phyloP scores from a whole-genome alignment of 2,888 invertebrate genomes.

The Selenia dentaria region DNA sequence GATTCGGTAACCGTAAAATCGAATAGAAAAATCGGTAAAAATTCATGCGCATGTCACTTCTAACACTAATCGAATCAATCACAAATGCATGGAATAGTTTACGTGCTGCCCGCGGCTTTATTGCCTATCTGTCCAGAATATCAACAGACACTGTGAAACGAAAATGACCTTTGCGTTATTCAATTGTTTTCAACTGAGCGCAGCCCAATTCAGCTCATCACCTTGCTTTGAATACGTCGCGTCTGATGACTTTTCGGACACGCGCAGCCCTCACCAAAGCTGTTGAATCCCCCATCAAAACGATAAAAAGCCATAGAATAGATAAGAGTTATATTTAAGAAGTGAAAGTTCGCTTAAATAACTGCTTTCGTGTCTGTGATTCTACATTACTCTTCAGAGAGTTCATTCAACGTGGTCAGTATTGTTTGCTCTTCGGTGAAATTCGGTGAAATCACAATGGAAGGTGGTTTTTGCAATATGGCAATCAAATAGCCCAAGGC shows the following conservation, averaged over 20 bases:
- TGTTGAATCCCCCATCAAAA: neutral
- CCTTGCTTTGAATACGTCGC: neutral
- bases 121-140: conserved; percentile 8
- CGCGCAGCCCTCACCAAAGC: neutral
- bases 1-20: neutral
- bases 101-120: conserved; percentile 19
- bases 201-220: neutral
- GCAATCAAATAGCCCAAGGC: conserved; percentile 25
- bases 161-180: neutral
- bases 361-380: neutral
- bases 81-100: conserved; percentile 66
- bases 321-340: neutral
- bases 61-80: conserved; percentile 61
- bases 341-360: neutral
- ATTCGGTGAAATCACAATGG: conserved; percentile 4
- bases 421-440: conserved; percentile 2
- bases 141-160: conserved; percentile 2
- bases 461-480: conserved; percentile 7
- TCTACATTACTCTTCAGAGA: neutral
- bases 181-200: neutral
- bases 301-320: neutral
- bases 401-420: conserved; percentile 2
- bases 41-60: conserved; percentile 22
- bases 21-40: conserved; percentile 7
- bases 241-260: neutral